phyloP scores from a whole-genome alignment of 2,888 invertebrate species.

The Drosophila setosimentum region DNA sequence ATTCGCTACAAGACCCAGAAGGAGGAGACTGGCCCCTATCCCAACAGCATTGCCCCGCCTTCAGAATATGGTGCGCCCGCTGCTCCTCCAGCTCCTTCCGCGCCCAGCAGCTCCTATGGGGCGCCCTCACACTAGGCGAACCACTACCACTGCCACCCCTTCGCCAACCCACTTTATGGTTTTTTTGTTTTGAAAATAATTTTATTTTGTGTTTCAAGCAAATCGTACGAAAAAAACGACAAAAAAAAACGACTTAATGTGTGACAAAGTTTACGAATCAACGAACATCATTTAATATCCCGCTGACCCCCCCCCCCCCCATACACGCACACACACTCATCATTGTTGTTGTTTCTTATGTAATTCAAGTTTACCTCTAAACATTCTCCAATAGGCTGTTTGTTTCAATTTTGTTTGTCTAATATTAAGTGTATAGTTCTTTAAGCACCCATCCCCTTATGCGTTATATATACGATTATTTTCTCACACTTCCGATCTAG shows the following conservation, averaged over 20 bases:
- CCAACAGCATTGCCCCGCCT: slow-evolving; percentile 84
- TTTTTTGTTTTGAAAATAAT: slow-evolving; percentile 41
- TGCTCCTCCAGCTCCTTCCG: slow-evolving; percentile 79
- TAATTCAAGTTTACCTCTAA: slow-evolving; percentile 70
- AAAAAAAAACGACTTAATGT: slow-evolving; percentile 65
- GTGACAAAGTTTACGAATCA: slow-evolving; percentile 76
- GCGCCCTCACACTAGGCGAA: slow-evolving; percentile 79
- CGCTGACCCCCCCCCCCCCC: neutral
- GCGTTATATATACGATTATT: slow-evolving; percentile 70
- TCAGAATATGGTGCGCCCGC: slow-evolving; percentile 84
- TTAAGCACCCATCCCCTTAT: slow-evolving; percentile 67
- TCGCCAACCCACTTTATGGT: slow-evolving; percentile 31
- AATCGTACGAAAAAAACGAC: slow-evolving; percentile 25
- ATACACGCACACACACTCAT: slow-evolving; percentile 10
- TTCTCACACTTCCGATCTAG: slow-evolving; percentile 41
- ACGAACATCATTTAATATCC: slow-evolving; percentile 32
- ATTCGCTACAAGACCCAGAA: slow-evolving; percentile 91
- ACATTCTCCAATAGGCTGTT: slow-evolving; percentile 78
- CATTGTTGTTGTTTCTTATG: slow-evolving; percentile 68
- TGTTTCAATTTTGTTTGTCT: slow-evolving; percentile 79
- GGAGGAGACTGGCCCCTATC: slow-evolving; percentile 84
- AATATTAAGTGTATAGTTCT: slow-evolving; percentile 67
- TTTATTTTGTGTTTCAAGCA: slow-evolving; percentile 51
- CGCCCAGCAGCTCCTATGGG: slow-evolving; percentile 84
- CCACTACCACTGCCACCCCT: slow-evolving; percentile 14